Percentiles rank a stretch among this genome's conserved stretches.
Conservation (phyloP, 2,888 invertebrate genomes). For the Leptinotarsa haldemani region DNA sequence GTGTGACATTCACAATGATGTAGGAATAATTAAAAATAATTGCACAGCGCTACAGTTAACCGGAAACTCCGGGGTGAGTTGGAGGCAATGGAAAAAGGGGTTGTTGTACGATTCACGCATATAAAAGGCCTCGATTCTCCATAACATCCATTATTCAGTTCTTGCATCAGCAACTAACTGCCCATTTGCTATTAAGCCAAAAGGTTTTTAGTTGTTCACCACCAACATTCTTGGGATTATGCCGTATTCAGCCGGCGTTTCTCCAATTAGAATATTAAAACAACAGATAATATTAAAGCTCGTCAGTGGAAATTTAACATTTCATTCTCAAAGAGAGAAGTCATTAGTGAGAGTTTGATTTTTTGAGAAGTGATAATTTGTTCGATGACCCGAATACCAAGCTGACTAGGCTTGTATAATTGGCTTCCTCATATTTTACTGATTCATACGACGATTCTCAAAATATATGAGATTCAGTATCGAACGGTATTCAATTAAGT, state of each 20-base stretch:
- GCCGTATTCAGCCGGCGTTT: background rate
- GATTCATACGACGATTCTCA: too few relatives aligned
- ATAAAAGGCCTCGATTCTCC: constrained; percentile 28
- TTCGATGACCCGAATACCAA: too few relatives aligned
- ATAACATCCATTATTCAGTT: constrained; percentile 30
- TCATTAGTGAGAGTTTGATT: background rate
- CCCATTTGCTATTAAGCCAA: constrained; percentile 15
- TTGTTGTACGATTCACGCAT: constrained; percentile 29
- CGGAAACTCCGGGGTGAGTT: constrained; percentile 28
- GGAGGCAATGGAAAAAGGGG: constrained; percentile 30
- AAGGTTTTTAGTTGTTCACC: constrained; percentile 13
- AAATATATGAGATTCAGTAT: too few relatives aligned
- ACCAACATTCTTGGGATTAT: background rate
- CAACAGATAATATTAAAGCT: background rate
- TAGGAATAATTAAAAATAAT: constrained; percentile 39
- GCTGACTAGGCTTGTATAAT: too few relatives aligned
- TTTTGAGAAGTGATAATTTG: too few relatives aligned
- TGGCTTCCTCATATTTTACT: too few relatives aligned
- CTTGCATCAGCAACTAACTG: constrained; percentile 25
- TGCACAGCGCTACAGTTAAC: constrained; percentile 27
- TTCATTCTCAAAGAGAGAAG: too few relatives aligned
- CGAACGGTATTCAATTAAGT: too few relatives aligned
- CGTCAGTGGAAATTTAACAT: background rate
- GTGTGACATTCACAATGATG: constrained; percentile 35
- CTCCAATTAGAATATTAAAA: background rate